These are phyloP conservation scores for Noctua comes DNA, from an alignment of 2,888 invertebrate genomes.

Conservation along the genomic window DNA sequence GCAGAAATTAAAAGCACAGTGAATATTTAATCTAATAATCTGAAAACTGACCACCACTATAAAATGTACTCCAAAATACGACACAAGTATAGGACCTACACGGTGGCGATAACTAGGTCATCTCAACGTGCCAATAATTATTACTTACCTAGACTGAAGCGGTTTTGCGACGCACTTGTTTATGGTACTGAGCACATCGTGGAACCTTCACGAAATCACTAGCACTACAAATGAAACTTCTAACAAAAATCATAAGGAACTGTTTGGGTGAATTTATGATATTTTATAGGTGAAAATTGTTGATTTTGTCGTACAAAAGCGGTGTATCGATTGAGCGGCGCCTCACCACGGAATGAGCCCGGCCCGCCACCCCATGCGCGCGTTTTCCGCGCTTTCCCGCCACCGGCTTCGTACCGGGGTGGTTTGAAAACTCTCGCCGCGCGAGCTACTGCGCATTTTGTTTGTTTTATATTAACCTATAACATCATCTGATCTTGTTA, in stretches of 20 bases:
- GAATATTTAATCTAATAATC: neutral
- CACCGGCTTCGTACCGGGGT: conserved; percentile 66
- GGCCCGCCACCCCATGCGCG: conserved; percentile 81
- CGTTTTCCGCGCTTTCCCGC: conserved; percentile 88
- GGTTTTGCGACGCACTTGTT: conserved; percentile 82
- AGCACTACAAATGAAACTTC: conserved; percentile 41
- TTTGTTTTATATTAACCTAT: conserved; percentile 68
- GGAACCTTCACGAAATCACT: conserved; percentile 54
- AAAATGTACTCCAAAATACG: conserved; percentile 31
- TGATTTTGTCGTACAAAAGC: conserved; percentile 72
- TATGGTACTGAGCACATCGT: conserved; percentile 57
- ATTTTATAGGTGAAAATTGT: conserved; percentile 63
- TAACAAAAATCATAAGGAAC: conserved; percentile 51
- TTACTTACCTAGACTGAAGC: conserved; percentile 83
- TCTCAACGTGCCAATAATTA: conserved; percentile 87
- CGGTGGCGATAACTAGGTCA: conserved; percentile 84
- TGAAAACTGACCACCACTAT: conserved; percentile 13
- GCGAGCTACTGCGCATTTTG: conserved; percentile 72
- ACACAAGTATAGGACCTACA: conserved; percentile 48
- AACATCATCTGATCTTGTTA: conserved; percentile 61
- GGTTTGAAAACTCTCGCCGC: conserved; percentile 70
- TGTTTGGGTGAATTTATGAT: conserved; percentile 56
- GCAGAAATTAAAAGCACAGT: conserved; percentile 9
- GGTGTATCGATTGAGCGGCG: conserved; percentile 86
- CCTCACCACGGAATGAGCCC: conserved; percentile 83